These are phyloP conservation scores for Eulemur rufifrons DNA, from an alignment of 2,113 vertebrate genomes.

Conservation along the genomic window DNA sequence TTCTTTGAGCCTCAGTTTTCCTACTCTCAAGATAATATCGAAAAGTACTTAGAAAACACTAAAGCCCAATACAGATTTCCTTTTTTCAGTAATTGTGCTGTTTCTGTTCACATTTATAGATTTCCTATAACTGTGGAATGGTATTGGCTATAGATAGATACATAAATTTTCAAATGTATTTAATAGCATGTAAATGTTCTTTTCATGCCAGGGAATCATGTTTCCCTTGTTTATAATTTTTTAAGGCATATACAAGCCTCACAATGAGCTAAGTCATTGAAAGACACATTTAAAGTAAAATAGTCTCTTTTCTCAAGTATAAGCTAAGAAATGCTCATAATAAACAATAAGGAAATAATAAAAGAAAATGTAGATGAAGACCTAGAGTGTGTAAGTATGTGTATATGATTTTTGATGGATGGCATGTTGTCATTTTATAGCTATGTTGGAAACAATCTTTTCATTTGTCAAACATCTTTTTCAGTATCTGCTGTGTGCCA, in stretches of 20 bases:
- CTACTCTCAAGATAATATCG: conserved; percentile 2
- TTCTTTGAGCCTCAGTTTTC: conserved; percentile 35
- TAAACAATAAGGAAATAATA: conserved; percentile 2
- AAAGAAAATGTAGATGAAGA: conserved; percentile 36
- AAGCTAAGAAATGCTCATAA: conserved; percentile 45
- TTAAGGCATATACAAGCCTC: neutral
- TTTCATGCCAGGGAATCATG: conserved; percentile 21
- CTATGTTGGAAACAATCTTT: conserved; percentile 12
- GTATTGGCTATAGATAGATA: conserved; percentile 29
- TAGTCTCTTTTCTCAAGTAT: conserved; percentile 31
- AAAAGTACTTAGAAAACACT: conserved; percentile 14
- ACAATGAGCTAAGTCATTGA: neutral
- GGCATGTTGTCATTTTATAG: conserved; percentile 48
- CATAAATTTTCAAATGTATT: neutral
- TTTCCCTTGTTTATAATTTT: conserved; percentile 30
- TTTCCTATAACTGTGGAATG: neutral
- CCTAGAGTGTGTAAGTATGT: neutral
- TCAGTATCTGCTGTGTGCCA: neutral
- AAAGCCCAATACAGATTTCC: neutral
- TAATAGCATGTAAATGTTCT: conserved; percentile 31
- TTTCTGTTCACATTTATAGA: conserved; percentile 17
- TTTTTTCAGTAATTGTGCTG: conserved; percentile 31
- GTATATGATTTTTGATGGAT: conserved; percentile 31
- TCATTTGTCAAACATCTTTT: neutral
- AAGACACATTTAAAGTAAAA: conserved; percentile 32